Evolutionary conservation across 1,140 invertebrate genomes (phyloP), one percentile per base, ranked within the genome.

Genomic region (Cepaea nemoralis): DNA sequence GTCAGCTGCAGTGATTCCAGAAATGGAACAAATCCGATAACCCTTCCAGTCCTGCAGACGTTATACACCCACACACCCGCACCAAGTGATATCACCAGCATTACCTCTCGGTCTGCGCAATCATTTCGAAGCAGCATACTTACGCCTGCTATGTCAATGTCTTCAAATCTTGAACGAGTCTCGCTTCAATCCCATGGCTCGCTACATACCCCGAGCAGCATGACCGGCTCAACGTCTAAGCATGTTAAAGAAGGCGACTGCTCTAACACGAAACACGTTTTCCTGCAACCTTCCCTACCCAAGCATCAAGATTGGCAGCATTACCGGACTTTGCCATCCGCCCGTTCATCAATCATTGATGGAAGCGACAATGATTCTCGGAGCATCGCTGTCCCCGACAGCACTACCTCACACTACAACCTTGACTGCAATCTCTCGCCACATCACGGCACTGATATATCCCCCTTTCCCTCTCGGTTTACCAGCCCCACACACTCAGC

Each of bases 401-500:
- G 85, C 31, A 79, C 80, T 45, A 79, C 79, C 0, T 85, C 84
- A 37, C 77, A 83, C 22, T 82, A 80, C 27, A 85, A 82, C 31
- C 83, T 82, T 50, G 85, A 83, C 82, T 63, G 83, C 85, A 77
- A 86, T 84, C 83, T 90, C 48, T 91, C 89, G 14, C 90, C 89
- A n/a, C 88, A 85, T 82, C 89, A 86, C 27, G 83, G 85, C 27
- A 83, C 85, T 71, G 88, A 89, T 31, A 85, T 86, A 3, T 88
- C 88, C 0, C 87, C 87, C 0, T 86, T 87, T 63, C 86, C 87
- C 0, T 89, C 87, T 22, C 82, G 85, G 6, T 87, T 85, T 33
- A 80, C 88, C 37, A 91, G 90, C 77, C 90, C 90, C 1, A 83
- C 88, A 0, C 88, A 91, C 71, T 91, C 90, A 5, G 90, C 90